Evolutionary conservation across 2,113 vertebrate species (phyloP), one percentile per base, ranked within the genome.

Genomic region (Toxotes chatareus): DNA sequence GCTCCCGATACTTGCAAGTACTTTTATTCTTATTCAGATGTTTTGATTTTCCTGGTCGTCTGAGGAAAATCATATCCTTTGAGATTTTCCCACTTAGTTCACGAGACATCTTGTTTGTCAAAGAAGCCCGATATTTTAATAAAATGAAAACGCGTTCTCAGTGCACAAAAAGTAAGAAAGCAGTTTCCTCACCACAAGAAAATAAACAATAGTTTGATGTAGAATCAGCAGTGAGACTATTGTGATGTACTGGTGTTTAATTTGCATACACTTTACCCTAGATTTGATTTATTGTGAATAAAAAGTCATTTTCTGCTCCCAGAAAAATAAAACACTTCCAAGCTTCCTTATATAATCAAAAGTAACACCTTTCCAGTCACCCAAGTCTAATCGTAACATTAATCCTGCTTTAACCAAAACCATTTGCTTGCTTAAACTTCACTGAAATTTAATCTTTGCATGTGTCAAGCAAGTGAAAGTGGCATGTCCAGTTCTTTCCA

Each of bases 361-460:
- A 65, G 61, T 49, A 63, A 53, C 73, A 31, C 17, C 5, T 42
- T 65, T 59, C 19, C 49, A 59, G 34, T 56, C 49, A 7, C 70
- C n/a, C 14, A 62, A 57, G 21, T 49, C n/a, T 74, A 32, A 79
- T 69, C 46, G 38, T 4, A 40, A 34, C 3, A 21, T 66, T 76
- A 72, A 83, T 64, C 67, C 60, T 42, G 73, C 36, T 72, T 65
- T 51, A 40, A 75, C 71, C 65, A 79, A 77, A 59, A 46, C 19
- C 40, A n/a, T 69, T 69, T 56, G 17, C 23, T 38, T 17, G 27
- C 55, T 36, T 21, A 73, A 74, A 79, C 14, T 1, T 74, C 19
- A 21, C 23, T 36, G 44, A 51, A 51, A 70, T 64, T 0, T 19
- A 53, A n/a, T 53, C 49, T 53, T n/a, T n/a, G 49, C 8, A n/a